Conservation (phyloP, 2,797 vertebrate species). For the Geotrypetes seraphini region DNA sequence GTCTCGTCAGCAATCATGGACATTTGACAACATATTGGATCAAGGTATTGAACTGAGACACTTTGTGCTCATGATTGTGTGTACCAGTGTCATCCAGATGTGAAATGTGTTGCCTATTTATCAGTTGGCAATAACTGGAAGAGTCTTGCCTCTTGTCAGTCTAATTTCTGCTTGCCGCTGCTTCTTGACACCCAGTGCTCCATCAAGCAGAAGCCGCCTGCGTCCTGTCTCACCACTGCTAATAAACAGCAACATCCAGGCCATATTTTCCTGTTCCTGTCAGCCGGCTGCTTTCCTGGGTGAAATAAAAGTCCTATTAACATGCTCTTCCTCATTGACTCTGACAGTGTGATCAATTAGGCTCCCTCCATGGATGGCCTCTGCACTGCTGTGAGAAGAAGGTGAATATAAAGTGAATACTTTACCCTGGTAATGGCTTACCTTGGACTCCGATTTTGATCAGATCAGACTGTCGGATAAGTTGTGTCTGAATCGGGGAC, state of each 20-base stretch:
- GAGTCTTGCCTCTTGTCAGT: slow-evolving; percentile 35
- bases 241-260: slow-evolving; percentile 74
- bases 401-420: slow-evolving; percentile 75
- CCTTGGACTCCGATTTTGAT: slow-evolving; percentile 48
- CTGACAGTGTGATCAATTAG: slow-evolving; percentile 96
- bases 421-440: slow-evolving; percentile 57
- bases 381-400: slow-evolving; percentile 68
- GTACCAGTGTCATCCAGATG: too few species aligned
- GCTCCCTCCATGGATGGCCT: slow-evolving; percentile 74
- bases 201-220: slow-evolving; percentile 64
- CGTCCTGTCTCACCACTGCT: slow-evolving; percentile 47
- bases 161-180: slow-evolving; percentile 50
- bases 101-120: not conserved
- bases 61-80: too few species aligned
- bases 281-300: slow-evolving; percentile 68
- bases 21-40: too few species aligned
- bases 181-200: slow-evolving; percentile 56
- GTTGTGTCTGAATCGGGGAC: slow-evolving; percentile 27
- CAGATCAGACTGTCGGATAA: slow-evolving; percentile 26
- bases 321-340: slow-evolving; percentile 84
- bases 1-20: too few species aligned
- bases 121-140: slow-evolving; percentile 6
- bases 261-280: slow-evolving; percentile 64
- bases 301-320: slow-evolving; percentile 93
- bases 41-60: too few species aligned